These are phyloP conservation scores for Scomber colias DNA, from an alignment of 2,113 vertebrate genomes.

Conservation along the genomic window DNA sequence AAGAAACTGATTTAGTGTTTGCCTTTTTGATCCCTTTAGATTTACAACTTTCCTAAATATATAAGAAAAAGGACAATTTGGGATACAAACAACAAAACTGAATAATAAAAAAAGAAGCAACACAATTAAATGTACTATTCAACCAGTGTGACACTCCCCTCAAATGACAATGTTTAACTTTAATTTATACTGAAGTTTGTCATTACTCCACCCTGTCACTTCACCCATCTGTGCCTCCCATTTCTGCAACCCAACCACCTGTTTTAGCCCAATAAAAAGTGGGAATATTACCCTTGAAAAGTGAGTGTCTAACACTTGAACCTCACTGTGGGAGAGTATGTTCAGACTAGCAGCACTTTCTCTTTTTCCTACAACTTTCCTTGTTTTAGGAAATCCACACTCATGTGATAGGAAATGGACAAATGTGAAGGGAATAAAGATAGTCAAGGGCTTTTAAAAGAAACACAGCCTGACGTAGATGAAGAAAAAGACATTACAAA, in stretches of 20 bases:
- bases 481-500: constrained; percentile 31
- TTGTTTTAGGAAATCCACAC: not conserved
- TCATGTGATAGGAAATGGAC: constrained; percentile 4
- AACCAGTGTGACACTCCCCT: constrained; percentile 62
- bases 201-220: constrained; percentile 70
- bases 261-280: constrained; percentile 53
- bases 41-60: constrained; percentile 17
- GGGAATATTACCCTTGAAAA: constrained; percentile 42
- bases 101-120: constrained; percentile 21
- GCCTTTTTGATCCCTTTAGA: constrained; percentile 4
- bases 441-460: constrained; percentile 7
- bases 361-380: constrained; percentile 11
- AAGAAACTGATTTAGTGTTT: constrained; percentile 32
- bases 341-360: not conserved
- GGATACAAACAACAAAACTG: constrained; percentile 25
- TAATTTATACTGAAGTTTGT: constrained; percentile 63
- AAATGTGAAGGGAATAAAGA: constrained; percentile 21
- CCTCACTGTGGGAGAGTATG: not conserved
- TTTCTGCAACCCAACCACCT: constrained; percentile 53
- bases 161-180: constrained; percentile 76
- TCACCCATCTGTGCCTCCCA: constrained; percentile 53
- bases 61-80: constrained; percentile 10
- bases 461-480: not conserved
- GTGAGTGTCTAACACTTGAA: not conserved
- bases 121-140: constrained; percentile 54